Evolutionary conservation across 2,797 vertebrate genomes (phyloP).

Genomic region (Phoxinus dragarum): DNA sequence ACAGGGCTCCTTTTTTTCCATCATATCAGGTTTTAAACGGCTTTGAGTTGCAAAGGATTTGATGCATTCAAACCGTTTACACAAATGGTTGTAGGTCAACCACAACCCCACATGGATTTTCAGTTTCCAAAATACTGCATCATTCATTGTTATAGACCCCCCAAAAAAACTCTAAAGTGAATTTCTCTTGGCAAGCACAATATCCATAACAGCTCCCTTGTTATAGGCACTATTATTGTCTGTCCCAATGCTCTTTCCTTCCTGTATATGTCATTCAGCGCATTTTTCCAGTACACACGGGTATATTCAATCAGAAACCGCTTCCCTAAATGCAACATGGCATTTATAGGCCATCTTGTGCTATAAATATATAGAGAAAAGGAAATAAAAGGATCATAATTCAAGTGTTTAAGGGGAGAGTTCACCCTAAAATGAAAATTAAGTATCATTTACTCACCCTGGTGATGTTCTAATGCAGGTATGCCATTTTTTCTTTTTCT

Average conservation of each 20-base stretch:
- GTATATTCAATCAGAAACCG: slow-evolving; percentile 17
- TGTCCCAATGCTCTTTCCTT: slow-evolving; percentile 15
- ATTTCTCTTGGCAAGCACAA: slow-evolving; percentile 28
- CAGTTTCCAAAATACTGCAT: slow-evolving; percentile 12
- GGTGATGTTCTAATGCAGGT: not conserved
- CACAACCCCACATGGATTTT: slow-evolving; percentile 31
- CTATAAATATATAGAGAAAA: not conserved
- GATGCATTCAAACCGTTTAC: slow-evolving; percentile 4
- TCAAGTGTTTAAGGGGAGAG: not conserved
- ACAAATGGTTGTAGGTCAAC: slow-evolving; percentile 5
- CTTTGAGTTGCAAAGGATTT: not conserved
- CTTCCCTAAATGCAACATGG: not conserved
- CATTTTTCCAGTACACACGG: not conserved
- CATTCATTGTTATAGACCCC: not conserved
- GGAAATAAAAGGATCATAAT: not conserved
- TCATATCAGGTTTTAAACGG: not conserved
- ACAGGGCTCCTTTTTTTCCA: not conserved
- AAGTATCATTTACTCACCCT: not conserved
- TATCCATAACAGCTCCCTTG: slow-evolving; percentile 40
- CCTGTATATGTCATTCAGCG: slow-evolving; percentile 16
- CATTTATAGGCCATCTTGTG: not conserved
- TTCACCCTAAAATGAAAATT: not conserved
- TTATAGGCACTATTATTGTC: slow-evolving; percentile 37
- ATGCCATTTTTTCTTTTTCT: not conserved
- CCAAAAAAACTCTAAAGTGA: not conserved